Conservation (phyloP, 1,140 invertebrate species). For the Hyles vespertilio region DNA sequence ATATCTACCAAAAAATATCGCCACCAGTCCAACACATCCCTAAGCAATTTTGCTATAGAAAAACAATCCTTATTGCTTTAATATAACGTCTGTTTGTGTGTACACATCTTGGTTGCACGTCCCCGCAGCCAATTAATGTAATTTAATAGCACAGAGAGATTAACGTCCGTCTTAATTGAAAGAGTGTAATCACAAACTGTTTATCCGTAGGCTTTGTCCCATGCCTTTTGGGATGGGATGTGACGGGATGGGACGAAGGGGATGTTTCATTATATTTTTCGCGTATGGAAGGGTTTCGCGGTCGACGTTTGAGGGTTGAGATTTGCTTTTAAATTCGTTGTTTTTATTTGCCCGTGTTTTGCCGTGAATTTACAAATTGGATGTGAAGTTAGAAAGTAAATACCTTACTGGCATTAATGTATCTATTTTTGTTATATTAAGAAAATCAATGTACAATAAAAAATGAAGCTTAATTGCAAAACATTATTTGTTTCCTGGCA, state of each 20-base stretch:
- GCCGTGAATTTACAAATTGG: too few relatives aligned
- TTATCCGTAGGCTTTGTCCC: conserved; percentile 14
- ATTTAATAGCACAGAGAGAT: conserved; percentile 67
- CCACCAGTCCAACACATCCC: conserved; percentile 5
- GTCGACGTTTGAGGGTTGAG: too few relatives aligned
- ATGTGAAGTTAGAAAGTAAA: too few relatives aligned
- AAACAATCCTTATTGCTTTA: conserved; percentile 30
- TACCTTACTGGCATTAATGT: too few relatives aligned
- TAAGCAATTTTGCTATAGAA: conserved; percentile 17
- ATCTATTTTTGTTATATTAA: too few relatives aligned
- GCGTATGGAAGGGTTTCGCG: too few relatives aligned
- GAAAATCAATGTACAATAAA: too few relatives aligned
- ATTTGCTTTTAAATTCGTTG: too few relatives aligned
- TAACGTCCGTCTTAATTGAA: conserved; percentile 55
- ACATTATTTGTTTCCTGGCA: too few relatives aligned
- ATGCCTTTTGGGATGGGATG: not conserved
- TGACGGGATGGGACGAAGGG: conserved; percentile 2
- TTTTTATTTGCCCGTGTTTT: too few relatives aligned
- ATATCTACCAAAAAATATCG: not conserved
- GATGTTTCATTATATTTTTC: conserved; percentile 18
- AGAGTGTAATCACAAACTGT: conserved; percentile 35
- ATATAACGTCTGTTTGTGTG: conserved; percentile 16
- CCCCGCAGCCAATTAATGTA: conserved; percentile 64
- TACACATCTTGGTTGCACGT: conserved; percentile 12
- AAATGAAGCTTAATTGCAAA: too few relatives aligned